A percentile compares a stretch with the other conserved stretches of the same genome.
Evolutionary conservation across 2,888 invertebrate species (phyloP).

Genomic region (Congeria kusceri): DNA sequence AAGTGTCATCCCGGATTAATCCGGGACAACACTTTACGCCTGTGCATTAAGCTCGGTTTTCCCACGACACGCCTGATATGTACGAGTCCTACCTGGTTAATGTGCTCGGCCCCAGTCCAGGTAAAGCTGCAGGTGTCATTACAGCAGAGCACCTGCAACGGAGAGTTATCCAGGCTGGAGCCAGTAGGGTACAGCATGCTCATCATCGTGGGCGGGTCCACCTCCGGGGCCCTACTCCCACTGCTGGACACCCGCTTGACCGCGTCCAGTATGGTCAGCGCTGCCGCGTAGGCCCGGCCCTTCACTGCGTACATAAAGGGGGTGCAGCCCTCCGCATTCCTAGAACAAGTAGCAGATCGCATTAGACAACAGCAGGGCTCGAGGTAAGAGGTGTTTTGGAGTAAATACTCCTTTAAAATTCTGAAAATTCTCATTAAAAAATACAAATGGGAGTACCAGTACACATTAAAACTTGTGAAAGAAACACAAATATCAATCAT

Average conservation of each 20-base stretch:
- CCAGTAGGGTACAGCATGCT: slow-evolving; percentile 85
- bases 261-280: slow-evolving; percentile 93
- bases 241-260: slow-evolving; percentile 85
- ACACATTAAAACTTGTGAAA: too few relatives aligned
- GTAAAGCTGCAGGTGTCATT: slow-evolving; percentile 99
- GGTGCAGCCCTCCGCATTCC: slow-evolving; percentile 98
- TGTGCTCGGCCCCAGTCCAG: slow-evolving; percentile 99
- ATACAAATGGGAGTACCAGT: too few relatives aligned
- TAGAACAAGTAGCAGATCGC: slow-evolving; percentile 83
- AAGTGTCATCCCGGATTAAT: too few relatives aligned
- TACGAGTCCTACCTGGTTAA: slow-evolving; percentile 95
- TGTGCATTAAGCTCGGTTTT: too few relatives aligned
- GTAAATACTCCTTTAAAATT: too few relatives aligned
- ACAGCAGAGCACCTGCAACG: slow-evolving; percentile 97
- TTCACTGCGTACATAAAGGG: slow-evolving; percentile 98
- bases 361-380: too few relatives aligned
- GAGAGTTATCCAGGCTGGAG: slow-evolving; percentile 94
- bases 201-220: slow-evolving; percentile 80
- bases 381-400: too few relatives aligned
- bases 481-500: too few relatives aligned
- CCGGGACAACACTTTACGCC: too few relatives aligned
- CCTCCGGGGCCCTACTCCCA: slow-evolving; percentile 58
- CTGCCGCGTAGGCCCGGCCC: slow-evolving; percentile 97
- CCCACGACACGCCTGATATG: too few relatives aligned
- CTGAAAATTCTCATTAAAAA: too few relatives aligned